These are phyloP conservation scores for Lethocerus indicus DNA, from an alignment of 1,140 invertebrate species.

Conservation along the genomic window DNA sequence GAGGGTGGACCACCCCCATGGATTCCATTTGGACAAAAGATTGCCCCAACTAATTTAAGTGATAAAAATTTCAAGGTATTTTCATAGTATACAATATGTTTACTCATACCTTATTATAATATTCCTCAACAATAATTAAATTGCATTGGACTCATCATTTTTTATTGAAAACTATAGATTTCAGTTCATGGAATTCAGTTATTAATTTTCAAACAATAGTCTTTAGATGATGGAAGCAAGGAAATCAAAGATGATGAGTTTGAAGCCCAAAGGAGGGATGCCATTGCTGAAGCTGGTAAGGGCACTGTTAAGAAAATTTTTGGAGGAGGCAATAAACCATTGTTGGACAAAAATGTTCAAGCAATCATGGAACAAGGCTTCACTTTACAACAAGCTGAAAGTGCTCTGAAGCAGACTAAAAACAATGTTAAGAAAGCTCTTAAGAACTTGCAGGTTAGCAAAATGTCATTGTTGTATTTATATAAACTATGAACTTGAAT, in stretches of 20 bases:
- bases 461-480: too few relatives aligned
- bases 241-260: slow-evolving; percentile 42
- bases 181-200: not conserved
- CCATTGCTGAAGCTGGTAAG: slow-evolving; percentile 62
- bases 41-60: slow-evolving; percentile 36
- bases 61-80: slow-evolving; percentile 56
- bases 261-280: slow-evolving; percentile 65
- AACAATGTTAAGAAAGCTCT: slow-evolving; percentile 59
- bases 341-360: slow-evolving; percentile 61
- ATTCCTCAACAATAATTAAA: slow-evolving; percentile 27
- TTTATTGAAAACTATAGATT: too few relatives aligned
- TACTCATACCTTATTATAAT: slow-evolving; percentile 32
- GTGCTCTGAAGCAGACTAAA: slow-evolving; percentile 46
- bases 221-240: slow-evolving; percentile 15
- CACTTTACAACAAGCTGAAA: slow-evolving; percentile 54
- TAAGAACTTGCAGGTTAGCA: slow-evolving; percentile 43
- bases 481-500: too few relatives aligned
- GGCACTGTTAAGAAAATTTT: slow-evolving; percentile 43
- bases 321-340: slow-evolving; percentile 44
- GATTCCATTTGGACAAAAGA: slow-evolving; percentile 76
- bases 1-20: slow-evolving; percentile 71
- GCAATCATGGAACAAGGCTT: slow-evolving; percentile 67
- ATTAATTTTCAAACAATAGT: slow-evolving; percentile 13
- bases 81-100: too few relatives aligned
- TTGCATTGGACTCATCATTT: too few relatives aligned